These are phyloP conservation scores for Pterophyllum scalare DNA, from an alignment of 2,113 vertebrate genomes.

Conservation along the genomic window DNA sequence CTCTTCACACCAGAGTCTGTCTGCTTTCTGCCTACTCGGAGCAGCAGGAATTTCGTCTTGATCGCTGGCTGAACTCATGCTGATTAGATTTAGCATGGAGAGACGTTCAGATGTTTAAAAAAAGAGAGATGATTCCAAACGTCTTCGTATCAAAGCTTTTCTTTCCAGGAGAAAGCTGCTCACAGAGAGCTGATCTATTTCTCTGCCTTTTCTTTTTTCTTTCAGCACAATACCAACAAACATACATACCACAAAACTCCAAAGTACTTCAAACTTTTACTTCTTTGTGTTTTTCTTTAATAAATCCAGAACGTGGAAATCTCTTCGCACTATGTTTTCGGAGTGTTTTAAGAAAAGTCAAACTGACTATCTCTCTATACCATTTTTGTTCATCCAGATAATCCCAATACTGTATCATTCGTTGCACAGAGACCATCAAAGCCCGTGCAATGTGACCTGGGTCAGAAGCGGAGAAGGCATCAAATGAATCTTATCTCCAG, in stretches of 20 bases:
- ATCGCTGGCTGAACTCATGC: conserved; percentile 60
- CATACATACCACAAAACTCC: fast-evolving
- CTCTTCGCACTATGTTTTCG: not conserved
- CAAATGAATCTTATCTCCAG: conserved; percentile 8
- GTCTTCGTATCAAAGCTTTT: conserved; percentile 1
- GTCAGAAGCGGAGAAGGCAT: not conserved
- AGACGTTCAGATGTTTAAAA: conserved; percentile 41
- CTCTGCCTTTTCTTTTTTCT: not conserved
- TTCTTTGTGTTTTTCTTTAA: conserved; percentile 4
- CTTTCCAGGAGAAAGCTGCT: conserved; percentile 4
- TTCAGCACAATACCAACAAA: conserved; percentile 2
- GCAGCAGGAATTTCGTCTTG: conserved; percentile 60
- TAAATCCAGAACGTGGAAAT: not conserved
- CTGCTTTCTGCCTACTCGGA: conserved; percentile 42
- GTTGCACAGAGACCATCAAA: not conserved
- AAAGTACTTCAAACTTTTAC: not conserved
- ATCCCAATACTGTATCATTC: not conserved
- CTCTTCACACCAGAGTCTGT: conserved; percentile 61
- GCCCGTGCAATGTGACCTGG: not conserved
- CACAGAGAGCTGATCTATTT: not conserved
- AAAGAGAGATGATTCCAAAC: not conserved
- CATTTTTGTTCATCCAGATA: not conserved
- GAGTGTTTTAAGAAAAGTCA: not conserved
- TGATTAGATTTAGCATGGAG: conserved; percentile 53
- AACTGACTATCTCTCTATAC: not conserved